phyloP scores from a whole-genome alignment of 92 coral and sea anemone species.

The Bergia puertoricense region DNA sequence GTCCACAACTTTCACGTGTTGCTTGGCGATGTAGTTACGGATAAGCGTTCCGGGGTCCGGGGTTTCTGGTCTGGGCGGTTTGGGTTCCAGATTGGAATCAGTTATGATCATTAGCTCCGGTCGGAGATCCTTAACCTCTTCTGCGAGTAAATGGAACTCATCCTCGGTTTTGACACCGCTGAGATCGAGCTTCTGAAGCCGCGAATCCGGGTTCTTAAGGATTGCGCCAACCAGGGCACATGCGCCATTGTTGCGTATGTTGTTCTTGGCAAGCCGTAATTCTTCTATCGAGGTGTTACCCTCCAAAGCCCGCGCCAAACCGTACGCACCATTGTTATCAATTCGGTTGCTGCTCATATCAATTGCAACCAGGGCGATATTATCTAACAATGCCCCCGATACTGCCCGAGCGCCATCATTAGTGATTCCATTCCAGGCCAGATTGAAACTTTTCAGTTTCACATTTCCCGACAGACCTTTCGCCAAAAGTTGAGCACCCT shows the following conservation, averaged over 20 bases:
- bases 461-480: conserved; percentile 76
- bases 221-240: conserved; percentile 67
- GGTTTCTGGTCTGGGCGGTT: conserved; percentile 48
- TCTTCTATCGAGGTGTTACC: conserved; percentile 66
- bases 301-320: conserved; percentile 57
- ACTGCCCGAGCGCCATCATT: conserved; percentile 75
- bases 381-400: conserved; percentile 62
- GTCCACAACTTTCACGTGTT: conserved; percentile 81
- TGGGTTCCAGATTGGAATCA: conserved; percentile 63
- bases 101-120: conserved; percentile 68
- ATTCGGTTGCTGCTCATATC: conserved; percentile 81
- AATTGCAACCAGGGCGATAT: conserved; percentile 61
- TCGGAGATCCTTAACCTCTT: conserved; percentile 55
- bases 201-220: conserved; percentile 63
- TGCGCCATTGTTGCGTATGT: conserved; percentile 75
- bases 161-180: conserved; percentile 62
- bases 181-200: conserved; percentile 66
- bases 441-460: conserved; percentile 73
- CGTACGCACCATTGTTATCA: conserved; percentile 56
- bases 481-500: conserved; percentile 71
- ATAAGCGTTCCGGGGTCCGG: conserved; percentile 81
- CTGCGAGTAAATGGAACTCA: conserved; percentile 58
- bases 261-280: conserved; percentile 68
- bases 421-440: conserved; percentile 87
- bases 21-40: conserved; percentile 80